Conservation (phyloP, 2,113 vertebrate species). For the Oncorhynchus keta region DNA sequence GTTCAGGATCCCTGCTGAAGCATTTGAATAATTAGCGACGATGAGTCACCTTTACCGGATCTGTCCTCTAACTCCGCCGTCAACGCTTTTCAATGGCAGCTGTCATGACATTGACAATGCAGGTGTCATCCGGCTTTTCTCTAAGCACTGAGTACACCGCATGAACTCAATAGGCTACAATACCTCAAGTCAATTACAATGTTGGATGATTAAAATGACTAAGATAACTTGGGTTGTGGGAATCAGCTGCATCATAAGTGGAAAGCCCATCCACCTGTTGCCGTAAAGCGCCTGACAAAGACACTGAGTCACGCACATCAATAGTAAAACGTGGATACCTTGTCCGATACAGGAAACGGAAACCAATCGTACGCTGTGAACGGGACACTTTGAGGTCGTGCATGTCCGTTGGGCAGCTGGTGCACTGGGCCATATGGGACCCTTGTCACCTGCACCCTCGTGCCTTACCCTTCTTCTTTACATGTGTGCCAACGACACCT, state of each 20-base stretch:
- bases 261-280: neutral
- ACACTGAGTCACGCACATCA: neutral
- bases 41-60: neutral
- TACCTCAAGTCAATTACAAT: neutral
- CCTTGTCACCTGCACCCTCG: neutral
- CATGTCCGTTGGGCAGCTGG: conserved; percentile 17
- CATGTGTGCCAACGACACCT: neutral
- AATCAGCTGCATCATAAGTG: neutral
- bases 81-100: neutral
- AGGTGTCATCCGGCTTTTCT: neutral
- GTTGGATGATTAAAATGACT: neutral
- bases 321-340: neutral
- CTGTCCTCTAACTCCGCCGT: neutral
- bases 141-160: neutral
- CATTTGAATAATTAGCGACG: neutral
- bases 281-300: neutral
- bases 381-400: neutral
- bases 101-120: neutral
- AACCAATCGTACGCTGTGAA: conserved; percentile 11
- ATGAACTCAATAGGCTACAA: neutral
- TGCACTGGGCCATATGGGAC: neutral
- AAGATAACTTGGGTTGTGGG: neutral
- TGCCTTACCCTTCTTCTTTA: neutral
- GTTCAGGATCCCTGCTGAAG: neutral
- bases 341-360: neutral